Evolutionary conservation across 2,797 vertebrate species (phyloP), one percentile per base, ranked within the genome.

Genomic region (Clarias fuscus): DNA sequence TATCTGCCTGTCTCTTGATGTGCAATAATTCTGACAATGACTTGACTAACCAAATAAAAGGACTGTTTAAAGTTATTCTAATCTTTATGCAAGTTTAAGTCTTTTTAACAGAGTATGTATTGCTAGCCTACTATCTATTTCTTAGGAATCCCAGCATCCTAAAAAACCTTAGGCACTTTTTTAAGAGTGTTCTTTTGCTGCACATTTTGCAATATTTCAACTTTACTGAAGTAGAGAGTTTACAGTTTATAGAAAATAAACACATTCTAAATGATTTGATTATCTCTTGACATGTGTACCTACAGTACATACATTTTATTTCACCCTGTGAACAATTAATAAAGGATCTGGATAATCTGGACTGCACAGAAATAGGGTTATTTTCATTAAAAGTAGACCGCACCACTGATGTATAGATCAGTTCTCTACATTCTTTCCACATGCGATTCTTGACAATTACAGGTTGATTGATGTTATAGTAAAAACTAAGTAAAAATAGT

Each of bases 11-110:
- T 94, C 88, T 93, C 27, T 90, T 88, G 77, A 94, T 90, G 93
- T 96, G 94, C 94, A 94, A 95, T 95, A 95, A 83, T 90, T 91
- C 85, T 86, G 88, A 92, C 90, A 87, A 93, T 94, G 93, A 94
- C 92, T 94, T 93, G 92, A 95, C 87, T 87, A 87, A 85, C 33
- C 77, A 83, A 89, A 89, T 89, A 90, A 81, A 72, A 90, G 85
- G 85, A 89, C 79, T 88, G 88, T 88, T 91, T 86, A 92, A 64
- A 85, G 88, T 89, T 86, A 80, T 85, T 80, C 86, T 86, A 48
- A 86, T 90, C 86, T 76, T 86, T 88, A 11, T 83, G 58, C 87
- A 86, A 64, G n/a, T 87, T 86, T 88, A 80, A 85, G 72, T 88
- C 80, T 82, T 82, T 82, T 89, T 88, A 62, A 85, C 37, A 87